Evolutionary conservation across 2,888 invertebrate genomes (phyloP).

Genomic region (Morpho deidamia): DNA sequence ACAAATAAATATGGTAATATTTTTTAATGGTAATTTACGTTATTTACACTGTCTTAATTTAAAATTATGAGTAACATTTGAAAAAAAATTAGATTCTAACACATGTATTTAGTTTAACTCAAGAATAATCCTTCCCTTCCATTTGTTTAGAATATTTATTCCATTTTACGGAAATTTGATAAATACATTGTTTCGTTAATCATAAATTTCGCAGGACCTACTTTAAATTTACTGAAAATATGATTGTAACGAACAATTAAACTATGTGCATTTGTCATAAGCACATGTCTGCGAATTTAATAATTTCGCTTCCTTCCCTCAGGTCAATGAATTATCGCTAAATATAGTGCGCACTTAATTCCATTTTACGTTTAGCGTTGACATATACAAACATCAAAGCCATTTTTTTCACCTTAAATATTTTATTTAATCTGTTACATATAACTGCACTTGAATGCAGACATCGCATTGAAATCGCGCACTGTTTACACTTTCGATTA

Average conservation of each 20-base stretch:
- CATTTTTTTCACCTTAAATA: not conserved
- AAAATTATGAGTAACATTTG: too few species aligned
- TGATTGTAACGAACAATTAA: constrained; percentile 27
- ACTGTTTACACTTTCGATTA: constrained; percentile 1
- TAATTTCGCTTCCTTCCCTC: constrained; percentile 45
- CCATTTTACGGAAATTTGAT: too few species aligned
- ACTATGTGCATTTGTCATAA: constrained; percentile 40
- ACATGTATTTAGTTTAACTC: too few species aligned
- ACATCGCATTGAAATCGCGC: not conserved
- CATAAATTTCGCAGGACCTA: too few species aligned
- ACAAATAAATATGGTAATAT: too few species aligned
- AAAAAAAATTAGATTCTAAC: too few species aligned
- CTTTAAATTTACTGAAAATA: not conserved
- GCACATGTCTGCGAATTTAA: constrained; percentile 46
- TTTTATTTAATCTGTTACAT: not conserved
- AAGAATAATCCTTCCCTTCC: too few species aligned
- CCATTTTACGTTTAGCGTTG: constrained; percentile 1
- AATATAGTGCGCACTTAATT: constrained; percentile 21
- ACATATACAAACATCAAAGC: not conserved
- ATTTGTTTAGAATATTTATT: too few species aligned
- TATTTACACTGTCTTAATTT: too few species aligned
- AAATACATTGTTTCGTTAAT: too few species aligned
- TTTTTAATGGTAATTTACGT: too few species aligned
- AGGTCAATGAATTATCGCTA: constrained; percentile 55
- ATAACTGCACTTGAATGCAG: not conserved